Base-by-base conservation (phyloP, 2,888 invertebrate genomes). In the Euplexia lucipara region DNA sequence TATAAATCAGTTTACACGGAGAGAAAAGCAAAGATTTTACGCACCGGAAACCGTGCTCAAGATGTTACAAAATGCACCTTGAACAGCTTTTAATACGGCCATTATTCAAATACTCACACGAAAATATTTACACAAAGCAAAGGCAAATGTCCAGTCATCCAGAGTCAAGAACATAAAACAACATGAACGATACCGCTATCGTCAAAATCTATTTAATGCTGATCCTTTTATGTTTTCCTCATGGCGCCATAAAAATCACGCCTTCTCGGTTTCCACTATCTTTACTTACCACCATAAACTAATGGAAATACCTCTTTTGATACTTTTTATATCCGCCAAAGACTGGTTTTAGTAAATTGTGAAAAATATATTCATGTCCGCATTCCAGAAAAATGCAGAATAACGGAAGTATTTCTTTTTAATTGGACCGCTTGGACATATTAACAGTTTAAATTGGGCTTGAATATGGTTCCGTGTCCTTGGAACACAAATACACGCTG, bases 341-440 rank as follows among this genome's bases (percentile, higher is more conserved):
- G 44, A 72, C 79, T 45, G 63, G 72, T 72, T 72, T 14, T 20
- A 18, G 62, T 70, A 53, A 75, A 70, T 64, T 75, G 39, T 70
- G 70, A 73, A 77, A 77, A 75, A 51, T 34, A 26, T 22, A 32
- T 34, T 26, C n/a, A 37, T 35, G 35, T 78, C 79, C 79, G 78
- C 78, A 75, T 79, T 75, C 62, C 79, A 56, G 65, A 69, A 67
- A 77, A 71, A 62, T 47, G 48, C 42, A 61, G 2, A 56, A n/a
- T 45, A 57, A 56, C 10, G 49, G 66, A 69, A 65, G 57, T 70
- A 66, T 61, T 61, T 32, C 41, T 66, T 62, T 63, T 63, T 72
- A 72, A 79, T 72, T 75, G 54, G 42, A 26, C 26, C 2, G 26
- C n/a, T n/a, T 26, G 26, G 26, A 2, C 26, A 5, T n/a, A 22